phyloP scores from a whole-genome alignment of 2,797 vertebrate genomes.

The Hemibagrus guttatus region DNA sequence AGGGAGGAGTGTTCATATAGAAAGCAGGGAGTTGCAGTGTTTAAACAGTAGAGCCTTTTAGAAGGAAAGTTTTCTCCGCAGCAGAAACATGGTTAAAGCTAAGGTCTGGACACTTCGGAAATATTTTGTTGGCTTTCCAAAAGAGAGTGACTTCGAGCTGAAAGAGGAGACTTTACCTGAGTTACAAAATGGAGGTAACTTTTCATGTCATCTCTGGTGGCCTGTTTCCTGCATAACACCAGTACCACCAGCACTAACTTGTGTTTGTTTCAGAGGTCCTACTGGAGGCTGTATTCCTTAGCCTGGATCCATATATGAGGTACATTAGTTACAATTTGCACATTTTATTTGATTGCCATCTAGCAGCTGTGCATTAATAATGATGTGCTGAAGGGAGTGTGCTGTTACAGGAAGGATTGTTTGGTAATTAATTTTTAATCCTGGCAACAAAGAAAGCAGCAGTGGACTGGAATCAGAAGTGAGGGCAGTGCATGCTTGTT shows the following conservation, averaged over 20 bases:
- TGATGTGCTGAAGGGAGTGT: not conserved
- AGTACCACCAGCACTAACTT: not conserved
- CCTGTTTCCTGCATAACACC: not conserved
- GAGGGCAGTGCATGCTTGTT: not conserved
- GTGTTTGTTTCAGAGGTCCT: constrained; percentile 36
- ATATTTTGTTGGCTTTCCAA: constrained; percentile 83
- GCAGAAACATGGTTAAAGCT: constrained; percentile 77
- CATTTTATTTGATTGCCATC: no score
- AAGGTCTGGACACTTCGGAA: constrained; percentile 81
- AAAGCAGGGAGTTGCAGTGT: constrained; percentile 1
- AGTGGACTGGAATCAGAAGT: not conserved
- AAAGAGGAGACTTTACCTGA: constrained; percentile 78
- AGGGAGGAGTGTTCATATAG: constrained; percentile 18
- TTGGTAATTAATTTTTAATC: not conserved
- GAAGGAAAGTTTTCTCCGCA: not conserved
- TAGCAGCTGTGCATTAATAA: not conserved
- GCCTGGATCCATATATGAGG: constrained; percentile 48
- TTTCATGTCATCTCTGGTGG: no score
- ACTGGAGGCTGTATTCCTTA: constrained; percentile 41
- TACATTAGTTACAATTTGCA: not conserved
- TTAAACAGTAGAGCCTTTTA: not conserved
- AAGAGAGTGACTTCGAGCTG: constrained; percentile 80
- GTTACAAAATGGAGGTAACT: constrained; percentile 82
- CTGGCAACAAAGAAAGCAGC: not conserved
- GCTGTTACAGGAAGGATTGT: not conserved